Conservation (phyloP, 2,797 vertebrate genomes). For the Chelon labrosus region DNA sequence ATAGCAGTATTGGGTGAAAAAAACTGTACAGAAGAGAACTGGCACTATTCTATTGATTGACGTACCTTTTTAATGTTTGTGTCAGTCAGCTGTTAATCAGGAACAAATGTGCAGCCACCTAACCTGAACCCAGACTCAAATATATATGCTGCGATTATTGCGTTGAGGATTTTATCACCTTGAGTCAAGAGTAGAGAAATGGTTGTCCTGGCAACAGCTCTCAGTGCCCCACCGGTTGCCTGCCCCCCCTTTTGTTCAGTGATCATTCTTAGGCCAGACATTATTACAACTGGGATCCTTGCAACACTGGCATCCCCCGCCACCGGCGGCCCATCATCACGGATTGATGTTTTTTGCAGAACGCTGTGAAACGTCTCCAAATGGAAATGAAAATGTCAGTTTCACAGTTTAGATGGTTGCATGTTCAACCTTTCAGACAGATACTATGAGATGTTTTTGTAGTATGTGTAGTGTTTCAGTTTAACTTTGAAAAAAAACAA, state of each 20-base stretch:
- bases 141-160: background rate
- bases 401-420: no score
- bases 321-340: conserved; percentile 7
- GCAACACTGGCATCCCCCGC: conserved; percentile 33
- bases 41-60: no score
- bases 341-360: conserved; percentile 10
- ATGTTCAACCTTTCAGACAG: conserved; percentile 17
- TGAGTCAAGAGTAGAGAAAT: conserved; percentile 18
- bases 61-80: background rate
- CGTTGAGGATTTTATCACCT: background rate
- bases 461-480: background rate
- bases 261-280: conserved; percentile 53
- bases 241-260: conserved; percentile 63
- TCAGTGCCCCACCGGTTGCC: conserved; percentile 2
- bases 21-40: no score
- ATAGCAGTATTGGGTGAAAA: no score
- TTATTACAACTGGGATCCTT: conserved; percentile 66
- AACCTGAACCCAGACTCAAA: background rate
- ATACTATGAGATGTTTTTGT: conserved; percentile 7
- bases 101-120: conserved; percentile 13
- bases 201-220: conserved; percentile 59
- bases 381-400: background rate
- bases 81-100: conserved; percentile 1
- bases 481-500: no score
- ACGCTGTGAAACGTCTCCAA: conserved; percentile 2